A percentile compares a stretch with the other conserved stretches of the same genome.
Conservation (phyloP, 2,797 vertebrate genomes). For the Neostethus bicornis region DNA sequence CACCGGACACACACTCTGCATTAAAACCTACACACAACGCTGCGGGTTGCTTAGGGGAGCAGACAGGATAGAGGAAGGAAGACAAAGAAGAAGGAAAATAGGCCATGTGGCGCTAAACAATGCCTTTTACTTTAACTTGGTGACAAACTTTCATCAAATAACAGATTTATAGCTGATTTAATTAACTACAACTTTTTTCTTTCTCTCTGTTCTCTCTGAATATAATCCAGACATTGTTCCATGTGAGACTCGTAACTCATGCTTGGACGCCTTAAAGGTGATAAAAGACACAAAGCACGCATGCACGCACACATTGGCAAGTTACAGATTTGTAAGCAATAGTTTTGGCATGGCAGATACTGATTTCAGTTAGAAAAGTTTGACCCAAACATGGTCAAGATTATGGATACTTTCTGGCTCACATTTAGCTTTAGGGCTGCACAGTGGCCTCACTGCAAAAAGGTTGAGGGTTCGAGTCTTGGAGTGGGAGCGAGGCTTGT, state of each 20-base stretch:
- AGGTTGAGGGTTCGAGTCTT: too few species aligned
- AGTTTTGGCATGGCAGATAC: constrained; percentile 7
- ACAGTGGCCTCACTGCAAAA: too few species aligned
- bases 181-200: not conserved
- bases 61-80: constrained; percentile 50
- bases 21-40: constrained; percentile 40
- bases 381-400: not conserved
- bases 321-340: not conserved
- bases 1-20: constrained; percentile 21
- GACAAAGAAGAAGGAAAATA: constrained; percentile 52
- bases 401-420: not conserved
- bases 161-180: constrained; percentile 1
- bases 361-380: not conserved
- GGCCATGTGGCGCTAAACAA: constrained; percentile 54
- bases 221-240: not conserved
- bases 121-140: constrained; percentile 19
- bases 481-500: too few species aligned
- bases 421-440: not conserved
- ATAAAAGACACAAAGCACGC: constrained; percentile 29
- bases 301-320: constrained; percentile 5
- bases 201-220: not conserved
- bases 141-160: not conserved
- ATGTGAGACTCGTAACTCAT: not conserved
- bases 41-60: constrained; percentile 23
- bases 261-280: constrained; percentile 16